Conservation (phyloP, 2,888 invertebrate species). For the Diabrotica balteata region DNA sequence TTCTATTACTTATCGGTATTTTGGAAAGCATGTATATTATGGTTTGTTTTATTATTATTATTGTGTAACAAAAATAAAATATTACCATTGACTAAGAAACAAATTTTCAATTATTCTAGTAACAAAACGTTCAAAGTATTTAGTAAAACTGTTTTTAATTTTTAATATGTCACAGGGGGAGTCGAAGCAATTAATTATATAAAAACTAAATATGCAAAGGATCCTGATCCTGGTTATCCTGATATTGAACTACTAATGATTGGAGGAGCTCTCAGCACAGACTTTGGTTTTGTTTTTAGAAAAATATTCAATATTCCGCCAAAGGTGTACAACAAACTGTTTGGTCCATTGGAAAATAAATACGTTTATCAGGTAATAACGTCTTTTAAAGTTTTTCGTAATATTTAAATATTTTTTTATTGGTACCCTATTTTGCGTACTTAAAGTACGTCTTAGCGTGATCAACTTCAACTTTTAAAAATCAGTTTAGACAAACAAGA, state of each 20-base stretch:
- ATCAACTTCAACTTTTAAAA: too few relatives aligned
- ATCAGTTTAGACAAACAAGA: too few relatives aligned
- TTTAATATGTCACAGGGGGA: slow-evolving; percentile 57
- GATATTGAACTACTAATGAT: slow-evolving; percentile 76
- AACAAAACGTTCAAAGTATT: not conserved
- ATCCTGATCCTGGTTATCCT: slow-evolving; percentile 66
- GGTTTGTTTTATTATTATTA: too few relatives aligned
- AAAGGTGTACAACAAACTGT: slow-evolving; percentile 65
- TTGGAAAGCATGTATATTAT: too few relatives aligned
- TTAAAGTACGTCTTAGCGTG: too few relatives aligned
- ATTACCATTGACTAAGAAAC: not conserved
- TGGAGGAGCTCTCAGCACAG: slow-evolving; percentile 60
- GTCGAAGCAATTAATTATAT: slow-evolving; percentile 68
- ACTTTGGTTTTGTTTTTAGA: slow-evolving; percentile 48
- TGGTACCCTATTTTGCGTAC: too few relatives aligned
- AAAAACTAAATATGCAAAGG: slow-evolving; percentile 66
- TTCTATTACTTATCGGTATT: too few relatives aligned
- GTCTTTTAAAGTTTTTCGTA: too few relatives aligned
- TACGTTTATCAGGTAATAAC: slow-evolving; percentile 57
- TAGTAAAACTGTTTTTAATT: too few relatives aligned
- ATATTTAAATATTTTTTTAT: too few relatives aligned
- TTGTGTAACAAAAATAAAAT: not conserved
- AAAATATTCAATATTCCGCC: slow-evolving; percentile 65
- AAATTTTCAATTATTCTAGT: too few relatives aligned
- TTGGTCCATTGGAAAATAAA: slow-evolving; percentile 62